phyloP scores from a whole-genome alignment of 2,888 invertebrate genomes.

The Acheta domesticus region DNA sequence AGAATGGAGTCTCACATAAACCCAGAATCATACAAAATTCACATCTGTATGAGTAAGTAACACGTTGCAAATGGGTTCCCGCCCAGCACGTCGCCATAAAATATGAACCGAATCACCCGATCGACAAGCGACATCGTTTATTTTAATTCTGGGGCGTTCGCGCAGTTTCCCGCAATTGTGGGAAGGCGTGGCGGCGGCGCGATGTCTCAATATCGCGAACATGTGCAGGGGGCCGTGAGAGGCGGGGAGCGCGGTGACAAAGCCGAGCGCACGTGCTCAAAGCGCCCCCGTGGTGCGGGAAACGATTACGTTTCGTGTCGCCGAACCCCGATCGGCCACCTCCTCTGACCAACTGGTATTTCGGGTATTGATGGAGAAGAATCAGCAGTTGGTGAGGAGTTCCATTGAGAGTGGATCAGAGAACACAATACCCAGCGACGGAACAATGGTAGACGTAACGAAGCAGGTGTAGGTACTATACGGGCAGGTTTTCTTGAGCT shows the following conservation, averaged over 20 bases:
- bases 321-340: neutral
- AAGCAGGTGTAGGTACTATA: no score
- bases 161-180: neutral
- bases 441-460: no score
- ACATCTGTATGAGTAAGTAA: constrained; percentile 10
- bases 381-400: no score
- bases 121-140: constrained; percentile 1
- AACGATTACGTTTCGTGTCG: neutral
- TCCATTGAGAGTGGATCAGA: no score
- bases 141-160: neutral
- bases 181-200: neutral
- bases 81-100: neutral
- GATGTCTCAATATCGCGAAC: neutral
- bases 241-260: neutral
- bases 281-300: neutral
- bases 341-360: no score
- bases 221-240: neutral
- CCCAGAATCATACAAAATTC: neutral
- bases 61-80: neutral
- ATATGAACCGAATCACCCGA: neutral
- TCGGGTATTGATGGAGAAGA: no score
- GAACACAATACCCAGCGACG: no score
- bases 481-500: no score
- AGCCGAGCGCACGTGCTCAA: neutral
- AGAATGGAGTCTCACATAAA: neutral